Base-by-base conservation (phyloP, 92 coral and sea anemone genomes). In the Umimayanthus chanpuru region DNA sequence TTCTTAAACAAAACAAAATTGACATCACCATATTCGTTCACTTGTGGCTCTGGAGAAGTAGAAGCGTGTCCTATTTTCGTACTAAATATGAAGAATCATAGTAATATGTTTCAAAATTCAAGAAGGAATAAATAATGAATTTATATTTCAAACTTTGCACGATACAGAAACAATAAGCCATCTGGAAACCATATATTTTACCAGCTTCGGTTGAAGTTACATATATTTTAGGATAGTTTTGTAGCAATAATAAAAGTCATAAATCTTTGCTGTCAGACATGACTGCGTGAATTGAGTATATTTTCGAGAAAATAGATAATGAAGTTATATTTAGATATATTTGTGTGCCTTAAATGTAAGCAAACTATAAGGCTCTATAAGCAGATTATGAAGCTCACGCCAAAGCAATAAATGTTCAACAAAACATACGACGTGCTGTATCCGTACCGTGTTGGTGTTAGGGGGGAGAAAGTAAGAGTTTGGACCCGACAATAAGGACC, bases 141-240 rank as follows among this genome's bases (percentile, higher is more conserved):
- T 20, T 61, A 61, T 18, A 18, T 61, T 56, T 56, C 64, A 12
- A 56, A 56, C 67, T 61, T 18, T 61, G 6, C 67, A 61, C 18
- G 67, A 61, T 61, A 61, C 67, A 61, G 2, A 21, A 61, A 61
- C 3, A 61, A 18, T 61, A 18, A 2, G 6, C 67, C 23, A 61
- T 61, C 25, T 18, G 4, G 25, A 61, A 61, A 18, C 25, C 67
- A 20, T 18, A n/a, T 61, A 18, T 61, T 61, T 61, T 18, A 61
- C 67, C 2, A 8, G 25, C 25, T 18, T 61, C 20, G 67, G 1
- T 20, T 39, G 10, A 74, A 16, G 39, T 16, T 38, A 38, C 1
- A 21, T 4, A 73, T 73, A 73, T 73, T 74, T 74, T 39, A 18
- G 25, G 53, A 39, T 74, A 74, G 79, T 74, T 73, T 74, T 74